Evolutionary conservation across 2,888 invertebrate species (phyloP).

Genomic region (Drosophila dives): DNA sequence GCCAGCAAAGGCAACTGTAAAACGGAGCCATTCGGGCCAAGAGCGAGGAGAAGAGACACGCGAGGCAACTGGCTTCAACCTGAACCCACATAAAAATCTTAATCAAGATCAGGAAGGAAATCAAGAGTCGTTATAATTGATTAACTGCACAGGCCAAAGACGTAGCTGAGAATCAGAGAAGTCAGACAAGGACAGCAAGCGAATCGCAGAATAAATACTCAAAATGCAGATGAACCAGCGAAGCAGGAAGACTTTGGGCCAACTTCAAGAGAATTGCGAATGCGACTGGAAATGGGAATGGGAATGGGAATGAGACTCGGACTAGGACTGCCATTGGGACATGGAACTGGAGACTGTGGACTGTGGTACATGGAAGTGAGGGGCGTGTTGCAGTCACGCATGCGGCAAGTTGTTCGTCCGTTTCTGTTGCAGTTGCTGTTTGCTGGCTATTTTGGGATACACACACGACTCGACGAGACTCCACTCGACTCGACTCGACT

Average conservation of each 20-base stretch:
- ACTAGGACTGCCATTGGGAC: background rate
- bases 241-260: constrained; percentile 74
- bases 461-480: constrained; percentile 34
- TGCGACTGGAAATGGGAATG: constrained; percentile 27
- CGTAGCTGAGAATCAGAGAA: background rate
- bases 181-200: constrained; percentile 5
- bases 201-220: constrained; percentile 13
- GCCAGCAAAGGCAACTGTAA: constrained; percentile 51
- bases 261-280: constrained; percentile 21
- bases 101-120: constrained; percentile 84
- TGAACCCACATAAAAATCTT: constrained; percentile 71
- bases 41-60: constrained; percentile 18
- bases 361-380: background rate
- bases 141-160: constrained; percentile 75
- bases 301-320: constrained; percentile 1
- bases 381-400: constrained; percentile 67
- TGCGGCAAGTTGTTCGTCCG: constrained; percentile 42
- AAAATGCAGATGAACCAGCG: constrained; percentile 74
- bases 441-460: constrained; percentile 72
- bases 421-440: constrained; percentile 23
- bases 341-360: background rate
- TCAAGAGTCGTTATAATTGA: constrained; percentile 84
- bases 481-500: constrained; percentile 10
- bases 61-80: constrained; percentile 34
- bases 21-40: constrained; percentile 35